Evolutionary conservation across 1,140 invertebrate genomes (phyloP).

Genomic region (Cotesia typhae): DNA sequence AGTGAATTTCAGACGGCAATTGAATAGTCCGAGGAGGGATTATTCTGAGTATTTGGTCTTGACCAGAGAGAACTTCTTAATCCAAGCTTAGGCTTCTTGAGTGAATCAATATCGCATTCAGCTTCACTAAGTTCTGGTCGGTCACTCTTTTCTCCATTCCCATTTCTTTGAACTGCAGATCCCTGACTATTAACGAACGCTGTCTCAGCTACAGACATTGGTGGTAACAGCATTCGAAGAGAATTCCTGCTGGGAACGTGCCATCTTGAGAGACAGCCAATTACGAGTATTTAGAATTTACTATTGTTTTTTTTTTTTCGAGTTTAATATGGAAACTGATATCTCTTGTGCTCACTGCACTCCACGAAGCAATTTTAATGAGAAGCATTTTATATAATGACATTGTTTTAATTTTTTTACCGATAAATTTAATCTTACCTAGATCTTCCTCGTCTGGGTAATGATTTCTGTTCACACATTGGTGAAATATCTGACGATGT

Average conservation of each 20-base stretch:
- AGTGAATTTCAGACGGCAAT: slow-evolving; percentile 69
- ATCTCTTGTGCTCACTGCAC: slow-evolving; percentile 24
- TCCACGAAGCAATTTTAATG: slow-evolving; percentile 16
- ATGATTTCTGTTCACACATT: slow-evolving; percentile 80
- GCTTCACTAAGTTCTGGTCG: slow-evolving; percentile 73
- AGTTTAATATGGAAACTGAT: slow-evolving; percentile 23
- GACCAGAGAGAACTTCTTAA: slow-evolving; percentile 78
- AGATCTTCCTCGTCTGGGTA: slow-evolving; percentile 74
- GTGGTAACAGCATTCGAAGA: slow-evolving; percentile 69
- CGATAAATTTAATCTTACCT: slow-evolving; percentile 64
- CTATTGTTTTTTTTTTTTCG: slow-evolving; percentile 2
- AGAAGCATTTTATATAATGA: slow-evolving; percentile 8
- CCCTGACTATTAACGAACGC: slow-evolving; percentile 65
- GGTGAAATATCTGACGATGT: slow-evolving; percentile 81
- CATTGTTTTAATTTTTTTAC: background rate
- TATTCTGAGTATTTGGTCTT: slow-evolving; percentile 70
- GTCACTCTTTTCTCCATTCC: slow-evolving; percentile 57
- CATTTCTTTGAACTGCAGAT: slow-evolving; percentile 40
- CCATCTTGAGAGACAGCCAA: slow-evolving; percentile 62
- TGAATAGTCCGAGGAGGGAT: slow-evolving; percentile 72
- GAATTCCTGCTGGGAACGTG: slow-evolving; percentile 71
- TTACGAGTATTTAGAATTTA: slow-evolving; percentile 27
- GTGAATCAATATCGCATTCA: slow-evolving; percentile 79
- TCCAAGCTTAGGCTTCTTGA: slow-evolving; percentile 78
- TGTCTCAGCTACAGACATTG: slow-evolving; percentile 71